Evolutionary conservation across 1,140 invertebrate genomes (phyloP).

Genomic region (Chrysomallon squamiferum): DNA sequence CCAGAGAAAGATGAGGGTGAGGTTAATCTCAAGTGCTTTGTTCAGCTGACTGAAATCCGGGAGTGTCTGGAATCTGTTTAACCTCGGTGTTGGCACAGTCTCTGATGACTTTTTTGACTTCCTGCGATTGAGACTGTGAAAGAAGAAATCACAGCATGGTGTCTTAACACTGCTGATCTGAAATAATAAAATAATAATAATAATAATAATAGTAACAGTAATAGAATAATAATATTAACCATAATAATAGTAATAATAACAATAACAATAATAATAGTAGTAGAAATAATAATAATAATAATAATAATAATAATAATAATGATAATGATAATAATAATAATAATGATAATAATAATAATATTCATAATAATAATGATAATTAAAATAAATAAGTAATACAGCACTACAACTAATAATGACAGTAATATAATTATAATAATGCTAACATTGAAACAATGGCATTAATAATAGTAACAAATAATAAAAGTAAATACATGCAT

Average conservation of each 20-base stretch:
- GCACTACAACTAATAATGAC: neutral
- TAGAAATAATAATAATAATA: neutral
- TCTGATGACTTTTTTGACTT: neutral
- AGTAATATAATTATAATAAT: neutral
- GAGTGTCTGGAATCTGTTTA: neutral
- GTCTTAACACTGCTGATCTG: conserved; percentile 50
- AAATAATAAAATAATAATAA: conserved; percentile 5
- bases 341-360: neutral
- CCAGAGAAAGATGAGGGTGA: conserved; percentile 58
- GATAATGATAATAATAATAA: too few species aligned
- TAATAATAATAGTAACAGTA: neutral
- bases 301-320: neutral
- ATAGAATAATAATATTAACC: neutral
- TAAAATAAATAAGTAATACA: too few species aligned
- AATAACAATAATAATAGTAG: neutral
- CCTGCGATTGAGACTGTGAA: conserved; percentile 28
- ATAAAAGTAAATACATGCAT: too few species aligned
- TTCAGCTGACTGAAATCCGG: conserved; percentile 27
- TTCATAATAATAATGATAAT: too few species aligned
- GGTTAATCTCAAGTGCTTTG: conserved; percentile 46
- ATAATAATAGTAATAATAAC: neutral
- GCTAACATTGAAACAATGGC: too few species aligned
- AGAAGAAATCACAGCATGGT: conserved; percentile 59
- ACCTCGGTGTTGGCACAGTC: neutral
- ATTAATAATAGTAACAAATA: neutral